These are phyloP conservation scores for Malaclemys terrapin DNA, from an alignment of 2,113 vertebrate genomes.

Conservation along the genomic window DNA sequence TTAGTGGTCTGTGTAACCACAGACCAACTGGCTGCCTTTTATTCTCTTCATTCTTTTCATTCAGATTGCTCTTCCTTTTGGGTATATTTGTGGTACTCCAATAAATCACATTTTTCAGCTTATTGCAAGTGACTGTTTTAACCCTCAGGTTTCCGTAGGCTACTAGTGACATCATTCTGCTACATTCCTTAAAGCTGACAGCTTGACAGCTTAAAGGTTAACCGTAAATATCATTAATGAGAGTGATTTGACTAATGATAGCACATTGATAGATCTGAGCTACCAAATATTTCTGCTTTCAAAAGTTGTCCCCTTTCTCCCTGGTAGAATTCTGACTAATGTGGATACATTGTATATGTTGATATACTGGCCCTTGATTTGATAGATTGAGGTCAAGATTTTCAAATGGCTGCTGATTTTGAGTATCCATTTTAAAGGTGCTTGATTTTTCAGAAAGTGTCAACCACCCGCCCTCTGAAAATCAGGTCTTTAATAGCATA, in stretches of 20 bases:
- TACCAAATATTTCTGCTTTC: not conserved
- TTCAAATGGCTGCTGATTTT: not conserved
- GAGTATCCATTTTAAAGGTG: not conserved
- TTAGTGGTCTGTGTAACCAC: slow-evolving; percentile 16
- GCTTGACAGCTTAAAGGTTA: not conserved
- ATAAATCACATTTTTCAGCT: slow-evolving; percentile 7
- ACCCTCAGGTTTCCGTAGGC: not conserved
- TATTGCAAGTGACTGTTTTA: not conserved
- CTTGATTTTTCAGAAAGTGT: not conserved
- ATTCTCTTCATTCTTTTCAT: slow-evolving; percentile 19
- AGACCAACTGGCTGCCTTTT: not conserved
- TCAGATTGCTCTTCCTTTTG: not conserved
- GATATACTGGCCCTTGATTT: not conserved
- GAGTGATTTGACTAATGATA: not conserved
- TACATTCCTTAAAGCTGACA: not conserved
- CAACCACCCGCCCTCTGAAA: not conserved
- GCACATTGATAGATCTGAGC: not conserved
- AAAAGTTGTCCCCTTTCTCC: not conserved
- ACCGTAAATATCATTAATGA: not conserved
- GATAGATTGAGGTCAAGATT: not conserved
- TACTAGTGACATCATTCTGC: not conserved
- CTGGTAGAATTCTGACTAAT: not conserved
- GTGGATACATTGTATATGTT: not conserved
- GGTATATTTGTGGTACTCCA: not conserved
- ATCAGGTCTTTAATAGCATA: not conserved